Conservation (phyloP, 2,888 invertebrate species). For the Agrenia bidenticulata region DNA sequence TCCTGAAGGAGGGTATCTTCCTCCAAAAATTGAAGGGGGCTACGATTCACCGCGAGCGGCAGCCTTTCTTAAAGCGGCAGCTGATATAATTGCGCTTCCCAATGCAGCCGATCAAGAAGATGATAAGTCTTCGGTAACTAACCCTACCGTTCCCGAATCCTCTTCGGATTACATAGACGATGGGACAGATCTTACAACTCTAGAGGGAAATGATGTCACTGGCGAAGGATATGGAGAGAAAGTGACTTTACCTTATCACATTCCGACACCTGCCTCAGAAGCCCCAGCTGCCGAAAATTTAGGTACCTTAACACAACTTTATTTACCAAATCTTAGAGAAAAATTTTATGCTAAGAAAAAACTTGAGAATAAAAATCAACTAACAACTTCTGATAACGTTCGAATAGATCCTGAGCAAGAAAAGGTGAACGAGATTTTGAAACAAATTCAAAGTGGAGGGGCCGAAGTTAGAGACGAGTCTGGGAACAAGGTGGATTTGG, state of each 20-base stretch:
- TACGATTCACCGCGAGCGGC: conserved; percentile 13
- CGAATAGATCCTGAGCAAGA: conserved; percentile 27
- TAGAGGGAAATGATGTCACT: not conserved
- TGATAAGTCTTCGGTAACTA: not conserved
- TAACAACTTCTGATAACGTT: conserved; percentile 16
- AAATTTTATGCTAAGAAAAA: conserved; percentile 28
- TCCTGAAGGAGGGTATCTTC: conserved; percentile 21
- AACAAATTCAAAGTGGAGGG: conserved; percentile 40
- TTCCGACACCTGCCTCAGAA: conserved; percentile 36
- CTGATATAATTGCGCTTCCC: not conserved
- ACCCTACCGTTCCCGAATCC: conserved; percentile 3
- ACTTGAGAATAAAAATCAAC: conserved; percentile 7
- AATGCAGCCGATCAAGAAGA: not conserved
- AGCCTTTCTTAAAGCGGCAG: conserved; percentile 9
- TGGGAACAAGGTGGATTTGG: conserved; percentile 36
- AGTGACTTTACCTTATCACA: conserved; percentile 24
- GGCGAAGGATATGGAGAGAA: conserved; percentile 17
- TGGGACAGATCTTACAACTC: conserved; percentile 14
- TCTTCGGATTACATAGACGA: conserved; percentile 33
- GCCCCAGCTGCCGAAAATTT: conserved; percentile 24
- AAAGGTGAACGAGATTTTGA: conserved; percentile 38
- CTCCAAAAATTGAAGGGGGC: conserved; percentile 19
- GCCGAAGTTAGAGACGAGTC: conserved; percentile 40
- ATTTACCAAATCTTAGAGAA: conserved; percentile 40
- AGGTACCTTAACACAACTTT: conserved; percentile 38